These are phyloP conservation scores for Antheraea yamamai DNA, from an alignment of 2,888 invertebrate species.

Conservation along the genomic window DNA sequence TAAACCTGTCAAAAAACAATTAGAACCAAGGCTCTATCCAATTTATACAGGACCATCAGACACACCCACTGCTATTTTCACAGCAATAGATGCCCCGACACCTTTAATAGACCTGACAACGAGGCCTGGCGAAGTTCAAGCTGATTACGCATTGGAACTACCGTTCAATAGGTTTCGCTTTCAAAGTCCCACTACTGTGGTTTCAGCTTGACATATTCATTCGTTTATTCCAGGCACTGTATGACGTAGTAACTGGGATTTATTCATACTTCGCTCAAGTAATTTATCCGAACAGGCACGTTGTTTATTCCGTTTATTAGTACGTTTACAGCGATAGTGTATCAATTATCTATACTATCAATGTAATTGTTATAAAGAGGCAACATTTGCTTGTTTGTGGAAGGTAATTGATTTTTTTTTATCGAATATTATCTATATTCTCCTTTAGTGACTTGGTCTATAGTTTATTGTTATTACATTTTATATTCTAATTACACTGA, in stretches of 20 bases:
- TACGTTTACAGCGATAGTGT: conserved; percentile 2
- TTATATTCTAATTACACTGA: too few species aligned
- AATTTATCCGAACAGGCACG: conserved; percentile 62
- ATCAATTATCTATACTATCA: neutral
- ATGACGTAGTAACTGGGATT: conserved; percentile 55
- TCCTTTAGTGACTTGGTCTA: too few species aligned
- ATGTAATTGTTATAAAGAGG: too few species aligned
- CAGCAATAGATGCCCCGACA: conserved; percentile 57
- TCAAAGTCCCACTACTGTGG: conserved; percentile 78
- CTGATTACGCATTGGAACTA: conserved; percentile 73
- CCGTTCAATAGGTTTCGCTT: conserved; percentile 77
- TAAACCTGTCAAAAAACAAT: conserved; percentile 44
- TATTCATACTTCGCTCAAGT: conserved; percentile 61
- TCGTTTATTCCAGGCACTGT: conserved; percentile 56
- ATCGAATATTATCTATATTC: too few species aligned
- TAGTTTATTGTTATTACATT: too few species aligned
- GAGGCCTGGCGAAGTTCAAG: conserved; percentile 72
- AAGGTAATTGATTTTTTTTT: too few species aligned
- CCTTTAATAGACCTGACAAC: conserved; percentile 64
- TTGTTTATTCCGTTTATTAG: conserved; percentile 55
- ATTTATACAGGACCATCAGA: conserved; percentile 50
- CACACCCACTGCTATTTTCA: conserved; percentile 45
- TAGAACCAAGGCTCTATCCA: conserved; percentile 59
- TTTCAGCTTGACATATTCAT: conserved; percentile 74
- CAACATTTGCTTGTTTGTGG: too few species aligned